These are phyloP conservation scores for Oasisia sp. DNA, from an alignment of 2,888 invertebrate species.

Conservation along the genomic window DNA sequence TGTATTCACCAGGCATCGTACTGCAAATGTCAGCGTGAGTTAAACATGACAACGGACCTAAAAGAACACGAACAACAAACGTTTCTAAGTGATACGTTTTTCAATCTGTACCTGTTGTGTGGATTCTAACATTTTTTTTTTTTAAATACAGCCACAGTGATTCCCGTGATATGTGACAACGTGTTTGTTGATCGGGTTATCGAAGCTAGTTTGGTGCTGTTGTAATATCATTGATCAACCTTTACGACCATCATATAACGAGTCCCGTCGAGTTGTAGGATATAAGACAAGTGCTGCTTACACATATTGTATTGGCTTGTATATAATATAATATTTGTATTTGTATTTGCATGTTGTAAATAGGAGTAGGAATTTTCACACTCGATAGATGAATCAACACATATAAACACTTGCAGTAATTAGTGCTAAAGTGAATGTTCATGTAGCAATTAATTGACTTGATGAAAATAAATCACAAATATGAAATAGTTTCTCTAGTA, in stretches of 20 bases:
- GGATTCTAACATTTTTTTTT: not conserved
- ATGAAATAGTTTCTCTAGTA: not conserved
- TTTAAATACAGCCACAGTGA: no score
- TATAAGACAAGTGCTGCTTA: not conserved
- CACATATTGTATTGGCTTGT: not conserved
- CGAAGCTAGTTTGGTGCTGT: no score
- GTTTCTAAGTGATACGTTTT: not conserved
- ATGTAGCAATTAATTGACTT: not conserved
- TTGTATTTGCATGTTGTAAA: not conserved
- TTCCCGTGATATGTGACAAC: no score
- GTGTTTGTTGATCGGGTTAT: no score
- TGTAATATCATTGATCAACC: no score
- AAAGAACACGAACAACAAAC: not conserved
- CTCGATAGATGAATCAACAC: no score
- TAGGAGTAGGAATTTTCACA: not conserved
- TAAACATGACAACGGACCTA: not conserved
- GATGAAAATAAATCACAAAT: not conserved
- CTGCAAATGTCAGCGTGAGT: constrained; percentile 6
- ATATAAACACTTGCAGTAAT: no score
- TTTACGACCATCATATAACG: no score
- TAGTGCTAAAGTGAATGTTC: no score
- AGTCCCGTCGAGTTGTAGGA: no score
- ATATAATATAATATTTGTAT: not conserved
- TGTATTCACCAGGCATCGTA: not conserved
- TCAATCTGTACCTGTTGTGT: not conserved